These are phyloP conservation scores for Poecilia gillii DNA, from an alignment of 2,797 vertebrate species.

Conservation along the genomic window DNA sequence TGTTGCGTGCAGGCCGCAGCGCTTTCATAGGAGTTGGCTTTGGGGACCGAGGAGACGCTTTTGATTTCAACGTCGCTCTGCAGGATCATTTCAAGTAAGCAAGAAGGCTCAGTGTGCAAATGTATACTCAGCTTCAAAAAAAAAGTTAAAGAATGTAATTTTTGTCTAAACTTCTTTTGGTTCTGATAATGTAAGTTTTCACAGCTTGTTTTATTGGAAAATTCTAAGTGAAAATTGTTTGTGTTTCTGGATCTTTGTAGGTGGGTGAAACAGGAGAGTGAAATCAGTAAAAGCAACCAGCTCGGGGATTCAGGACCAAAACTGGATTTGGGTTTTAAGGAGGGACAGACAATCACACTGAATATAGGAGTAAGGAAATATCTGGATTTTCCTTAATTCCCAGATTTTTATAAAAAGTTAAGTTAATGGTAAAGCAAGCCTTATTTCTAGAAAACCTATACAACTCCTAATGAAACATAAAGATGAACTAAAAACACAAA, in stretches of 20 bases:
- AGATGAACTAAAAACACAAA: neutral
- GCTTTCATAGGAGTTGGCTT: conserved; percentile 97
- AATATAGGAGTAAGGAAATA: conserved; percentile 88
- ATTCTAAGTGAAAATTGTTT: neutral
- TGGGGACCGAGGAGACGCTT: conserved; percentile 91
- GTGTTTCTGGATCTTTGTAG: conserved; percentile 64
- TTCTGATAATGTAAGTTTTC: neutral
- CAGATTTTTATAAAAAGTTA: neutral
- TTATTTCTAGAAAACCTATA: neutral
- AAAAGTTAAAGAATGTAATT: neutral
- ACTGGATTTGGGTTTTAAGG: conserved; percentile 94
- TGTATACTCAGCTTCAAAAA: neutral
- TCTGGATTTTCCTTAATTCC: neutral
- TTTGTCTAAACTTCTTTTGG: neutral
- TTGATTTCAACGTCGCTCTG: conserved; percentile 94
- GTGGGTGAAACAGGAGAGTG: conserved; percentile 96
- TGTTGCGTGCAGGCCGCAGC: conserved; percentile 84
- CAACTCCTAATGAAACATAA: neutral
- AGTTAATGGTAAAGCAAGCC: neutral
- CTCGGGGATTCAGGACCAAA: conserved; percentile 89
- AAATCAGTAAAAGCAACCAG: conserved; percentile 89
- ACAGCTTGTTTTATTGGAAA: neutral
- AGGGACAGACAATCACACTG: conserved; percentile 95
- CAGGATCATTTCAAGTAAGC: conserved; percentile 98
- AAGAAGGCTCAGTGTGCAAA: neutral